phyloP scores from a whole-genome alignment of 1,140 invertebrate species.

The Holcopasites calliopsidis region DNA sequence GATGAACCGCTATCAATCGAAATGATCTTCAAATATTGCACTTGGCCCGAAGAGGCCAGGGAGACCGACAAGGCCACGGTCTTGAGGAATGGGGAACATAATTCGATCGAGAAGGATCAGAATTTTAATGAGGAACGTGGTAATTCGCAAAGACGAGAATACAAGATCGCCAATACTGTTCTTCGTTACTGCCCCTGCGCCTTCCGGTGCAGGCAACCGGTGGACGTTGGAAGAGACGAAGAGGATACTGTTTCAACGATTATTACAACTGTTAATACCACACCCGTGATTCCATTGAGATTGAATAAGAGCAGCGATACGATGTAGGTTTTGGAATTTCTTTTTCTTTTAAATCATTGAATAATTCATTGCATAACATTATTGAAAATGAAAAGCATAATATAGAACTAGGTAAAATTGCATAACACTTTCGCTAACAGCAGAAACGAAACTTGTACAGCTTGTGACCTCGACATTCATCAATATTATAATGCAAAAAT shows the following conservation, averaged over 20 bases:
- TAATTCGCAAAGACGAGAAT: slow-evolving; percentile 24
- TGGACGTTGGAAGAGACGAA: slow-evolving; percentile 59
- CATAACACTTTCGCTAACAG: not conserved
- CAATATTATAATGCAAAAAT: not conserved
- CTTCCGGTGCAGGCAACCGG: slow-evolving; percentile 71
- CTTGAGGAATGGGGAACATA: slow-evolving; percentile 70
- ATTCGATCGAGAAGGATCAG: slow-evolving; percentile 34
- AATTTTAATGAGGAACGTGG: not conserved
- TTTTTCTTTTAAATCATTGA: not conserved
- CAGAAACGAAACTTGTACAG: too few species aligned
- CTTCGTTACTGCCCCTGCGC: slow-evolving; percentile 76
- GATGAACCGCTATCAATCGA: slow-evolving; percentile 1
- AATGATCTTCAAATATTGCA: slow-evolving; percentile 75
- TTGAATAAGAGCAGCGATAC: slow-evolving; percentile 62
- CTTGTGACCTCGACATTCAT: slow-evolving; percentile 7
- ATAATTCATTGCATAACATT: not conserved
- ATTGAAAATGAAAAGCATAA: not conserved
- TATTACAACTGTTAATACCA: slow-evolving; percentile 60
- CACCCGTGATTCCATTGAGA: slow-evolving; percentile 73
- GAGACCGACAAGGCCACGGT: slow-evolving; percentile 57
- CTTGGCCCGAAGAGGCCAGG: slow-evolving; percentile 66
- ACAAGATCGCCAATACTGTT: slow-evolving; percentile 64
- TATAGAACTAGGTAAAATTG: not conserved
- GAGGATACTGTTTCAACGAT: slow-evolving; percentile 51
- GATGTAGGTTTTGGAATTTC: slow-evolving; percentile 67